These are phyloP conservation scores for Campylomormyrus numenius DNA, from an alignment of 2,113 vertebrate species.

Conservation along the genomic window DNA sequence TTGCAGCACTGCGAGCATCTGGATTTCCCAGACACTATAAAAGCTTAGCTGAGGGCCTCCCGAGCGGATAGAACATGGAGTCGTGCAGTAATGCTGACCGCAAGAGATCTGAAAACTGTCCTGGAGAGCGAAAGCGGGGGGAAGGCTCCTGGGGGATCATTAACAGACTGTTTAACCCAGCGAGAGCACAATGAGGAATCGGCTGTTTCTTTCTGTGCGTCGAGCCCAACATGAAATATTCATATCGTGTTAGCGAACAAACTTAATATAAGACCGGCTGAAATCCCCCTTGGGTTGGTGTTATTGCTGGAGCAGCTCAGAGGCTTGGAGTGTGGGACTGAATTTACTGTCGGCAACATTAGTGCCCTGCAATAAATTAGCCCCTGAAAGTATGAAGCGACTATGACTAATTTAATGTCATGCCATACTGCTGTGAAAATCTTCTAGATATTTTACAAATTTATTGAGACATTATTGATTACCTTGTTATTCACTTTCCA, in stretches of 20 bases:
- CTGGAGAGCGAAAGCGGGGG: not conserved
- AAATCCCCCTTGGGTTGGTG: not conserved
- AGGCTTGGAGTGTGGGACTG: not conserved
- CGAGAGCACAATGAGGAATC: not conserved
- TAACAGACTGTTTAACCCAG: constrained; percentile 3
- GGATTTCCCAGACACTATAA: not conserved
- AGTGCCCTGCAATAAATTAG: constrained; percentile 4
- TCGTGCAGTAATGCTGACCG: not conserved
- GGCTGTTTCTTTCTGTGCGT: not conserved
- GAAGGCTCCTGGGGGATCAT: not conserved
- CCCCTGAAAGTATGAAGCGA: constrained; percentile 1
- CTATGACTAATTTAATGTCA: constrained; percentile 11
- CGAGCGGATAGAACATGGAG: not conserved
- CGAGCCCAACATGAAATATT: constrained; percentile 11
- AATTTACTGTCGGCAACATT: constrained; percentile 1
- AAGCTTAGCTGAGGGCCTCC: not conserved
- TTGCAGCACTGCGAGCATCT: not conserved
- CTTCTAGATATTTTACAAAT: not conserved
- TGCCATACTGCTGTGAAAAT: not conserved
- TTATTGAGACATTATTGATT: constrained; percentile 7
- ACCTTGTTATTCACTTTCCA: constrained; percentile 9
- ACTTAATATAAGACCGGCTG: constrained; percentile 5
- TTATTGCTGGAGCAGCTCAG: not conserved
- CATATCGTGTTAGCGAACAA: constrained; percentile 7
- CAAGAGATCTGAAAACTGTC: not conserved